Evolutionary conservation across 2,113 vertebrate species (phyloP).

Genomic region (Aspiorhynchus laticeps): DNA sequence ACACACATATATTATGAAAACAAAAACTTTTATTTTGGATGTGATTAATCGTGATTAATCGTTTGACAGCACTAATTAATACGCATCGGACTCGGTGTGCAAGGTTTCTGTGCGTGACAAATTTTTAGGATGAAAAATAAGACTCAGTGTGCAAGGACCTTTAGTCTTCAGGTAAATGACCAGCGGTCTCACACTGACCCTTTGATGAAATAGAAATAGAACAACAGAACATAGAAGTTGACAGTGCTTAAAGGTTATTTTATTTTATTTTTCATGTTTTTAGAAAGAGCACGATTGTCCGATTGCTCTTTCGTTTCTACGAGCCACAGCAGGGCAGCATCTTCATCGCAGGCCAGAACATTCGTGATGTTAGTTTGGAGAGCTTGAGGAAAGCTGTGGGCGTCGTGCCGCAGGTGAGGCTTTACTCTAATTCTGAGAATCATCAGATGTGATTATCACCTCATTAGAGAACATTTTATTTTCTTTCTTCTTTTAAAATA

Average conservation of each 20-base stretch:
- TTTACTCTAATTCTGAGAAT: not conserved
- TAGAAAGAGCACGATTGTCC: slow-evolving; percentile 97
- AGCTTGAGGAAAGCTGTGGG: slow-evolving; percentile 91
- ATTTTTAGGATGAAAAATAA: too few relatives aligned
- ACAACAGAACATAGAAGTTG: not conserved
- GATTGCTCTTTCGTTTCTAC: slow-evolving; percentile 95
- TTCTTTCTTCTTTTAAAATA: not conserved
- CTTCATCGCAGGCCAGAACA: slow-evolving; percentile 91
- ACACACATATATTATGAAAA: too few relatives aligned
- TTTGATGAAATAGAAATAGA: not conserved
- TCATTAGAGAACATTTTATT: not conserved
- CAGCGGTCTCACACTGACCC: not conserved
- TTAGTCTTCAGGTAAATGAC: not conserved
- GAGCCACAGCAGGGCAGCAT: slow-evolving; percentile 92
- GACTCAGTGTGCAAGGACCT: too few relatives aligned
- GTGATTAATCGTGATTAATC: too few relatives aligned
- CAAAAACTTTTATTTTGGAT: too few relatives aligned
- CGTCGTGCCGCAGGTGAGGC: slow-evolving; percentile 99
- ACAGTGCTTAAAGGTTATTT: not conserved
- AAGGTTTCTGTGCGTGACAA: too few relatives aligned
- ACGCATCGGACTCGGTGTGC: too few relatives aligned
- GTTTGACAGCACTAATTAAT: too few relatives aligned
- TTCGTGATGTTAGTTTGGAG: slow-evolving; percentile 90
- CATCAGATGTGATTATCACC: not conserved
- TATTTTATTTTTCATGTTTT: slow-evolving; percentile 21